A percentile compares a stretch with the other conserved stretches of the same genome.
Conservation (phyloP, 2,888 invertebrate genomes). For the Phoenoteleia sp. region DNA sequence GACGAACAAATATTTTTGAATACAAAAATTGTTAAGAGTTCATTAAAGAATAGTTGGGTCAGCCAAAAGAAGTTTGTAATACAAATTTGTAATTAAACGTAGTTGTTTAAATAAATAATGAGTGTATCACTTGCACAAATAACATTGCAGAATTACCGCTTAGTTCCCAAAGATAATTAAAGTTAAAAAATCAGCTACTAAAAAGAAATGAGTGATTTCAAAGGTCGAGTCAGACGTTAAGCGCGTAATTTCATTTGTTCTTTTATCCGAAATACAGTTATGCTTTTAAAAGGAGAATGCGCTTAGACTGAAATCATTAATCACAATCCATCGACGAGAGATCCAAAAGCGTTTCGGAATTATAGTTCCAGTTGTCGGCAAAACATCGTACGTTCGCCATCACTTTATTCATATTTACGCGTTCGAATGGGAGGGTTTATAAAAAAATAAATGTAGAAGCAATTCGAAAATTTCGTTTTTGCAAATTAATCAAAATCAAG, state of each 20-base stretch:
- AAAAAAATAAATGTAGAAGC: not conserved
- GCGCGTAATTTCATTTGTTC: conserved; percentile 62
- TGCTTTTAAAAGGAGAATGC: conserved; percentile 62
- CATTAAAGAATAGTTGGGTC: no score
- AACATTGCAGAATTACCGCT: no score
- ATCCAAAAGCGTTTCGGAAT: conserved; percentile 63
- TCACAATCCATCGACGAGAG: conserved; percentile 78
- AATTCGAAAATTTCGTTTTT: not conserved
- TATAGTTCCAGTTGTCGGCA: conserved; percentile 46
- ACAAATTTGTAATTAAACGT: no score
- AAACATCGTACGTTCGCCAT: conserved; percentile 42
- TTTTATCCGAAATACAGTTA: conserved; percentile 69
- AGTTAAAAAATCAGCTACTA: conserved; percentile 15
- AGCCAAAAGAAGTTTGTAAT: no score
- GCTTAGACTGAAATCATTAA: conserved; percentile 74
- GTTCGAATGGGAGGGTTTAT: not conserved
- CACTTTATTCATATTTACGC: conserved; percentile 13
- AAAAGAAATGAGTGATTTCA: conserved; percentile 22
- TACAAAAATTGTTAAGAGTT: no score
- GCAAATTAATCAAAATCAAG: no score
- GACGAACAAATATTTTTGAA: no score
- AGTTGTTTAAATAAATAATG: no score
- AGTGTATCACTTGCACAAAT: no score
- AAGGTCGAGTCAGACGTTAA: conserved; percentile 46
- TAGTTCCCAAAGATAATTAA: no score